phyloP scores from a whole-genome alignment of 1,140 invertebrate species.

The Leptonema lineaticorne region DNA sequence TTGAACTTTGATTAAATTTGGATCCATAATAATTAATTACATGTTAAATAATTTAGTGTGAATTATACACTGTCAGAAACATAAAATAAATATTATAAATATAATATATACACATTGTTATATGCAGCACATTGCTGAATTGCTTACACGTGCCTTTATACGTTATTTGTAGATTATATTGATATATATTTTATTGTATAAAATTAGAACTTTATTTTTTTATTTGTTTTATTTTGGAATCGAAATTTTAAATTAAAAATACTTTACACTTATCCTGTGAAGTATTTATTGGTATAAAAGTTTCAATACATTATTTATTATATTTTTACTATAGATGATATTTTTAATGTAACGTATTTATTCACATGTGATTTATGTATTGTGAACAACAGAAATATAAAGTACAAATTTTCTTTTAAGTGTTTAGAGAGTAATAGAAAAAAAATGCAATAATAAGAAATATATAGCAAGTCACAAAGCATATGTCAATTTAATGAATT shows the following conservation, averaged over 20 bases:
- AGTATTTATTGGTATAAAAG: constrained; percentile 40
- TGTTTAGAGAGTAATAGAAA: not conserved
- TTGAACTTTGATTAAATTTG: too few species aligned
- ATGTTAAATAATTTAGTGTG: too few species aligned
- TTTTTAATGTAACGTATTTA: too few species aligned
- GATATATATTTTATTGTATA: not conserved
- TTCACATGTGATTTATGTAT: constrained; percentile 18
- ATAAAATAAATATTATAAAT: not conserved
- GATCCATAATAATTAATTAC: too few species aligned
- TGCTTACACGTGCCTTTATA: constrained; percentile 2
- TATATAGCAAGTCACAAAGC: too few species aligned
- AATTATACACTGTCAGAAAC: too few species aligned
- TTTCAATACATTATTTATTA: constrained; percentile 31
- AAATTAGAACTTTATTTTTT: not conserved
- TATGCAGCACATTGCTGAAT: not conserved
- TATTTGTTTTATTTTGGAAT: not conserved
- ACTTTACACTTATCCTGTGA: constrained; percentile 18
- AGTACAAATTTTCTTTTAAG: constrained; percentile 20
- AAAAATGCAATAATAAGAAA: constrained; percentile 17
- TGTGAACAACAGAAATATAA: constrained; percentile 9
- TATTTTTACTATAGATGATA: too few species aligned
- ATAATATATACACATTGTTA: not conserved
- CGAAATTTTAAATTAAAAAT: constrained; percentile 8
- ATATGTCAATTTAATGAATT: constrained; percentile 2
- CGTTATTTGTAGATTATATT: not conserved